phyloP scores from a whole-genome alignment of 2,888 invertebrate species.

The Trisateles emortualis region DNA sequence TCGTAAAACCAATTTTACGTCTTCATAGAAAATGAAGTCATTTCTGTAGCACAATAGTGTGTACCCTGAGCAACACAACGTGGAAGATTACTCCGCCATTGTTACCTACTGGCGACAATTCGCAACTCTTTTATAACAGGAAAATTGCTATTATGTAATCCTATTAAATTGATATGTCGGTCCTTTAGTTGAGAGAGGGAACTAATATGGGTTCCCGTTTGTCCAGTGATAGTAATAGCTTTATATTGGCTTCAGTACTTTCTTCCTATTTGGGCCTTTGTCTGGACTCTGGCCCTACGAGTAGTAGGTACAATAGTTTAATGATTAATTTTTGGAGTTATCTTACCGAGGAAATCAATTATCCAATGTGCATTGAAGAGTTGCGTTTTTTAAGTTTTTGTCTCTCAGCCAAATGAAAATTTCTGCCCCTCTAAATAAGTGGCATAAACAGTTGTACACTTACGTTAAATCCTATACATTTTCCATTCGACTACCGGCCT shows the following conservation, averaged over 20 bases:
- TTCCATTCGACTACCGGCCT: no score
- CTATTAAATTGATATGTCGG: slow-evolving; percentile 33
- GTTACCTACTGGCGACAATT: slow-evolving; percentile 29
- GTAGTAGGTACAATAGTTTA: no score
- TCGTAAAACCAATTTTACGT: slow-evolving; percentile 17
- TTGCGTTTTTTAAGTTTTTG: no score
- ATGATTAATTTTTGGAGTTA: no score
- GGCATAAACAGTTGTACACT: no score
- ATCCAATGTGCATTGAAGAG: no score
- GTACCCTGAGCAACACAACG: slow-evolving; percentile 15
- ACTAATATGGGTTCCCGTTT: slow-evolving; percentile 11
- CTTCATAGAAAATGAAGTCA: slow-evolving; percentile 19
- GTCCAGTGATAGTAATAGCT: background rate
- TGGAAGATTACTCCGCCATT: slow-evolving; percentile 39
- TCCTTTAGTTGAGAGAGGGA: slow-evolving; percentile 11
- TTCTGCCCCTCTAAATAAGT: no score
- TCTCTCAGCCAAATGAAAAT: no score
- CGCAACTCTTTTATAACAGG: slow-evolving; percentile 38
- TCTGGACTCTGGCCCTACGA: no score
- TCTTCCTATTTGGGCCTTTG: background rate
- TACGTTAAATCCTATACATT: no score
- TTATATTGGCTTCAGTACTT: background rate
- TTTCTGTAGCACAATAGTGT: slow-evolving; percentile 34
- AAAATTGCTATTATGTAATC: slow-evolving; percentile 47
- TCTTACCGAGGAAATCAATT: no score